These are phyloP conservation scores for Cromileptes altivelis DNA, from an alignment of 2,113 vertebrate species.

Conservation along the genomic window DNA sequence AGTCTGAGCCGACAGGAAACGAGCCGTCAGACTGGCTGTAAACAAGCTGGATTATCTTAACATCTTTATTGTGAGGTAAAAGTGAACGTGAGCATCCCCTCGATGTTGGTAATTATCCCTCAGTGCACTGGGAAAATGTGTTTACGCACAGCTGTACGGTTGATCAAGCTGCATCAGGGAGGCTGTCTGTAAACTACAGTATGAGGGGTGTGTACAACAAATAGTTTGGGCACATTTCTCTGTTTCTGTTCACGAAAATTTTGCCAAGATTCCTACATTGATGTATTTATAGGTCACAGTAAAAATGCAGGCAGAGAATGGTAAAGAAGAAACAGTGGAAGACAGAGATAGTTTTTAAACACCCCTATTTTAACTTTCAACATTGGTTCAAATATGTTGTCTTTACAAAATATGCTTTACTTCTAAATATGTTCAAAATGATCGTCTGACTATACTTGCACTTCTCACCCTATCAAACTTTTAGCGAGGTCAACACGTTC, in stretches of 20 bases:
- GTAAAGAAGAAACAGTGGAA: no score
- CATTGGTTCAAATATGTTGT: background rate
- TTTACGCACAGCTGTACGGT: background rate
- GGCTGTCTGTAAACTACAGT: background rate
- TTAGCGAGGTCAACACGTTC: background rate
- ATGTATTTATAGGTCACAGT: no score
- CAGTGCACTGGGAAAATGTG: background rate
- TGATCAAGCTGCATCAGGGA: background rate
- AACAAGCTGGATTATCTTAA: background rate
- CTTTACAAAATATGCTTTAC: background rate
- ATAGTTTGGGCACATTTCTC: background rate
- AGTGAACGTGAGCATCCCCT: background rate
- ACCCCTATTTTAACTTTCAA: background rate
- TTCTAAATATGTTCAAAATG: background rate
- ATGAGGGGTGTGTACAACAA: background rate
- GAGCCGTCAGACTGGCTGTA: background rate
- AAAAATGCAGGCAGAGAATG: no score
- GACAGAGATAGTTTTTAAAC: no score
- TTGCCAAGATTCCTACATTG: background rate
- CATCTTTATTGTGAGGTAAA: background rate
- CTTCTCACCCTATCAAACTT: background rate
- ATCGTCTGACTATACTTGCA: background rate
- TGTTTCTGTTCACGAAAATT: background rate
- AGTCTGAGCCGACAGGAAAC: background rate
- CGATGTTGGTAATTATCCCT: background rate